These are phyloP conservation scores for Sisyra terminalis DNA, from an alignment of 2,888 invertebrate genomes.

Conservation along the genomic window DNA sequence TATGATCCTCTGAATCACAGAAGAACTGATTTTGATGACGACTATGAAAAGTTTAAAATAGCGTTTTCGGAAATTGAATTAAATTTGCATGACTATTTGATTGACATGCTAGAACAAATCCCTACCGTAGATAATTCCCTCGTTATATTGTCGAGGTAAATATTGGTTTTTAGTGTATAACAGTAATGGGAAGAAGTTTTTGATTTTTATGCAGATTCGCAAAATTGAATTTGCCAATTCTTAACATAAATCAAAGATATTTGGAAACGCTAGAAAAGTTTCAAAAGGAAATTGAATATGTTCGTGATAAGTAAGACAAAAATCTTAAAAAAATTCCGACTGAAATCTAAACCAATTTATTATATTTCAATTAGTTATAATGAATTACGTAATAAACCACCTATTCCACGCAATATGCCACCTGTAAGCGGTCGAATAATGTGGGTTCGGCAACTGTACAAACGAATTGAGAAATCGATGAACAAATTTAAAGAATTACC, in stretches of 20 bases:
- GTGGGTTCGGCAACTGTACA: conserved; percentile 68
- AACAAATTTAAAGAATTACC: conserved; percentile 29
- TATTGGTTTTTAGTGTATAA: no score
- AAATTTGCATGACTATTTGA: conserved; percentile 55
- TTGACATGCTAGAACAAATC: conserved; percentile 27
- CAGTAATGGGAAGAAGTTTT: no score
- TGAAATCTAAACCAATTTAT: background rate
- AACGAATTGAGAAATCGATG: conserved; percentile 61
- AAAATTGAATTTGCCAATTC: conserved; percentile 49
- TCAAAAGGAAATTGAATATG: conserved; percentile 47
- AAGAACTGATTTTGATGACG: conserved; percentile 53
- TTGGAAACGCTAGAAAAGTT: conserved; percentile 50
- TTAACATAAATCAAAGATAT: conserved; percentile 59
- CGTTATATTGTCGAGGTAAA: conserved; percentile 19
- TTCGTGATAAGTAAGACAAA: conserved; percentile 49
- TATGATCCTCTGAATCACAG: conserved; percentile 73
- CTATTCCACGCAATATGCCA: conserved; percentile 57
- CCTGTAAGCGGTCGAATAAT: conserved; percentile 65
- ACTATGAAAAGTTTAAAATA: conserved; percentile 56
- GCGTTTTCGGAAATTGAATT: conserved; percentile 52
- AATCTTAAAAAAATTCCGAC: background rate
- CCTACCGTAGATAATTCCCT: conserved; percentile 24
- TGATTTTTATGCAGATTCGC: conserved; percentile 43
- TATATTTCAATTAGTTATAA: conserved; percentile 39
- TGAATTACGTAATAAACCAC: conserved; percentile 56